Conservation (phyloP, 1,140 invertebrate species). For the Drosophila azteca region DNA sequence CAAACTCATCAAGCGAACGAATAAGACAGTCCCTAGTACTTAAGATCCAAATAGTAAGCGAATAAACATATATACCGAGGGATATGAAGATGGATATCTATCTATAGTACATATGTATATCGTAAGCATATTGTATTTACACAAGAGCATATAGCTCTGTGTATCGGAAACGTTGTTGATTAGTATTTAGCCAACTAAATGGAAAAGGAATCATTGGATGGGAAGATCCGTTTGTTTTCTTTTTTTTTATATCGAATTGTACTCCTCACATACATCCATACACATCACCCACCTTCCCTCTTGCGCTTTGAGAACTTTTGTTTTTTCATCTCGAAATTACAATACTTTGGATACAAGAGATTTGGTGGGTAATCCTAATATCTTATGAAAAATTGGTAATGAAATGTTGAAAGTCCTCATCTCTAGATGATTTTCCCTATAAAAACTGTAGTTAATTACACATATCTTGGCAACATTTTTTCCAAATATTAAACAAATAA, state of each 20-base stretch:
- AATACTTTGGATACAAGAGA: too few species aligned
- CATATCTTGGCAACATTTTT: slow-evolving; percentile 62
- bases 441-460: slow-evolving; percentile 64
- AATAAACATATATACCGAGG: not conserved
- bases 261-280: too few species aligned
- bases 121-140: slow-evolving; percentile 28
- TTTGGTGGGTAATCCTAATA: too few species aligned
- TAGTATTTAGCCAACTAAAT: slow-evolving; percentile 64
- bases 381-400: too few species aligned
- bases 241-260: not conserved
- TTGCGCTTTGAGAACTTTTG: too few species aligned
- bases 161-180: slow-evolving; percentile 63
- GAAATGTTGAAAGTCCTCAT: not conserved
- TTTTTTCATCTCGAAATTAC: too few species aligned
- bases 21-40: slow-evolving; percentile 61
- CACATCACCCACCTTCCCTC: too few species aligned
- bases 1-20: slow-evolving; percentile 54
- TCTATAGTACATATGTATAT: slow-evolving; percentile 17
- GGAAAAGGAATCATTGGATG: slow-evolving; percentile 16
- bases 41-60: slow-evolving; percentile 29
- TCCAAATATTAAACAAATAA: slow-evolving; percentile 7
- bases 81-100: slow-evolving; percentile 24
- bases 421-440: slow-evolving; percentile 7
- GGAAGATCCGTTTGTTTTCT: not conserved
- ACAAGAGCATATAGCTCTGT: slow-evolving; percentile 60